Evolutionary conservation across 2,888 invertebrate genomes (phyloP), one percentile per base, ranked within the genome.

Genomic region (Agonopterix heracliana): DNA sequence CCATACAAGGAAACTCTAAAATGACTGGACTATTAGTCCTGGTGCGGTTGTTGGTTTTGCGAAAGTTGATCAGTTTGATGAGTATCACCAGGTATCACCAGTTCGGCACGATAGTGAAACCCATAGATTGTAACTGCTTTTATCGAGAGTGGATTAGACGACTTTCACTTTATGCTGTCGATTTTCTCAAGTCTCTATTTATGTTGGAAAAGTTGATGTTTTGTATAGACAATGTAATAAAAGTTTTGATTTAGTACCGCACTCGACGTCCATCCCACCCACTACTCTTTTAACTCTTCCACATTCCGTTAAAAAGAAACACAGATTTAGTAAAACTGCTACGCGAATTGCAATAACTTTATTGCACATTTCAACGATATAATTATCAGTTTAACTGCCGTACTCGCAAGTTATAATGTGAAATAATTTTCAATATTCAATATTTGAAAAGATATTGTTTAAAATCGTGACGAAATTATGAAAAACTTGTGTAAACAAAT

Each of bases 231-330:
- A 26, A 26, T 26, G 26, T 26, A 26, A 26, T 26, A 26, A 26
- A 26, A 26, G 26, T 26, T 26, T 26, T 26, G 5, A 7, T 9
- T 38, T n/a, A n/a, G 53, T 84, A 87, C 87, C 87, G 61, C 82
- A 85, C 48, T 64, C 52, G 7, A 85, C 74, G 54, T 73, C 71
- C 35, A 51, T 50, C 35, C 80, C 87, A 36, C 74, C 77, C 48
- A 86, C 63, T 42, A 87, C 76, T 64, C 87, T 68, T 61, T 79
- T 86, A 26, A 83, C 66, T 67, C 87, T 77, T 41, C 70, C 60
- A 51, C 67, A 57, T 44, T 65, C 57, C 46, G 57, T 48, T 48
- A 52, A 63, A 61, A 50, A 61, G 50, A 58, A 52, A 58, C 44
- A 66, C 48, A 14, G 47, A 26, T 40, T 40, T 42, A 49, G 36